Evolutionary conservation across 2,888 invertebrate species (phyloP), one percentile per base, ranked within the genome.

Genomic region (Odontothrips loti): DNA sequence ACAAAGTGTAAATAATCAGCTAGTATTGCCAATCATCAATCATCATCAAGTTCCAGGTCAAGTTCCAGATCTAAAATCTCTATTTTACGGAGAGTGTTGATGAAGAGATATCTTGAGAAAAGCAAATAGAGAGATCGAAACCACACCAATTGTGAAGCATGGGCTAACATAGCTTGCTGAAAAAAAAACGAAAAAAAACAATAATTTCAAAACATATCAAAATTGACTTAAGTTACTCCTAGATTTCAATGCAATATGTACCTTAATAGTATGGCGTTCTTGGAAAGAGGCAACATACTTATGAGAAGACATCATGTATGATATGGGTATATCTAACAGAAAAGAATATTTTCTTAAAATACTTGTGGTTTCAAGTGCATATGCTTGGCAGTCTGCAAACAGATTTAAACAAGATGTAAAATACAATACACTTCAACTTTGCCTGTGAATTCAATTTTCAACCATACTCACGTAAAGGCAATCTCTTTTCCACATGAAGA

Each of bases 91-190:
- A 96, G 89, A 0, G 96, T 95, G 87, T 98, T 98, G 83, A 98
- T 93, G 84, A 95, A 90, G 89, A 96, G 93, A 87, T 98, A 98
- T 81, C 97, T 91, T 20, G 97, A 97, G 88, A 96, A 95, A 78
- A 91, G 86, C 85, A 98, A 92, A 86, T 97, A 99, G 6, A 99
- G 89, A 86, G 92, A 91, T 81, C 99, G 91, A 88, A 96, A 99
- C 99, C 99, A 99, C 68, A 96, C 92, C 89, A 96, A 92, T 87
- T 99, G 99, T n/a, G 96, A 96, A 84, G 90, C 88, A 87, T 99
- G 97, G 81, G 91, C 91, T 83, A 90, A 90, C 97, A 98, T 97
- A 6, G 97, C 97, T 83, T 90, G 88, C 86, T 93, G 86, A 83
- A 88, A 87, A 82, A 79, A 78, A 80, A 88, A 87, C 82, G 78